These are phyloP conservation scores for Spicauda simplicius DNA, from an alignment of 2,888 invertebrate genomes.

Conservation along the genomic window DNA sequence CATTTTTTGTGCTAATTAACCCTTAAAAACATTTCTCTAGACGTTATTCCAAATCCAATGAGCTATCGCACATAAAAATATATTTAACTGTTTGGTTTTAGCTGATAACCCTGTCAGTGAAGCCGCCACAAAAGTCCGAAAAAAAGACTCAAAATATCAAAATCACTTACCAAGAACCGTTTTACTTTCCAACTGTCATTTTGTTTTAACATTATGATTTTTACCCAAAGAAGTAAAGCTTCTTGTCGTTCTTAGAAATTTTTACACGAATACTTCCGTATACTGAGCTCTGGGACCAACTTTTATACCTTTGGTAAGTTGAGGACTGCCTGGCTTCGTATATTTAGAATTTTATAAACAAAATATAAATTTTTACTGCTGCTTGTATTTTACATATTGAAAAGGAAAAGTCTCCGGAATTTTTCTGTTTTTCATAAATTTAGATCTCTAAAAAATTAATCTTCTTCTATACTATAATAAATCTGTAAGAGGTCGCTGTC, in stretches of 20 bases:
- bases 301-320: slow-evolving; percentile 34
- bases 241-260: slow-evolving; percentile 30
- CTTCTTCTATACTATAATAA: no score
- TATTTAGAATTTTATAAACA: slow-evolving; percentile 26
- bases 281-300: slow-evolving; percentile 27
- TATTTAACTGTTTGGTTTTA: no score
- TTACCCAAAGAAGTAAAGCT: slow-evolving; percentile 29
- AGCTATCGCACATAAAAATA: no score
- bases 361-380: slow-evolving; percentile 3
- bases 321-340: slow-evolving; percentile 25
- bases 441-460: no score
- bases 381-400: no score
- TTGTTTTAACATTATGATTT: slow-evolving; percentile 28
- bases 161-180: slow-evolving; percentile 8
- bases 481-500: no score
- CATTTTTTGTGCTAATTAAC: no score
- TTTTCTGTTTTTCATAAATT: no score
- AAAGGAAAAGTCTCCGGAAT: no score
- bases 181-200: slow-evolving; percentile 26
- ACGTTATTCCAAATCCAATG: no score
- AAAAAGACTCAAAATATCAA: slow-evolving; percentile 1
- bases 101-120: no score
- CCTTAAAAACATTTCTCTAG: no score
- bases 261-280: slow-evolving; percentile 27
- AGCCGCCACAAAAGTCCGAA: neutral